Base-by-base conservation (phyloP, 2,888 invertebrate species). In the Melanostoma mellinum region DNA sequence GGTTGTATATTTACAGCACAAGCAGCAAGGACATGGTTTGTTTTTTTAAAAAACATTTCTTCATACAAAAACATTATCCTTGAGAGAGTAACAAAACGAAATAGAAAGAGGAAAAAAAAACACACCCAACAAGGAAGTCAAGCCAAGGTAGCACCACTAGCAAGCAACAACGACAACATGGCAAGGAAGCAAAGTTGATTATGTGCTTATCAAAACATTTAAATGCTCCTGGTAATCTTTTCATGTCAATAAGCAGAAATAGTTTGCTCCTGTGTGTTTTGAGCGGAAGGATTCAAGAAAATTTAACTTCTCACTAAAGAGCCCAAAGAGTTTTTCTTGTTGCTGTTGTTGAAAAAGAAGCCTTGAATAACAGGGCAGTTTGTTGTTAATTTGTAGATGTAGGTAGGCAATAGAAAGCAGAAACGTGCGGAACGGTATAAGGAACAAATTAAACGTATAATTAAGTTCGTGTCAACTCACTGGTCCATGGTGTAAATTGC, bases 161-260 rank as follows among this genome's bases (percentile, higher is more conserved):
- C 40, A 4, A 9, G 9, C 6, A 32, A 38, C 50, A 33, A 20
- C 20, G 20, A 20, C 52, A 63, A 48, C 48, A 38, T 30, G 20
- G 9, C 5, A 53, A 52, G 53, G 52, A 36, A 46, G 50, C 40
- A 75, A 84, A 84, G 78, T 84, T 84, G 84, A 84, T 84, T 84
- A 79, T 78, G 84, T 79, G 74, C 84, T 84, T 84, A 84, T 84
- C 84, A 84, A 84, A 79, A 79, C 79, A 74, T 84, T 84, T 79
- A 84, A 84, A 84, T 84, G 74, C 74, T 84, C 50, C 56, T 74
- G 55, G 69, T 63, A 60, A 68, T 76, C 73, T 76, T 78, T 77
- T 74, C 69, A 74, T 77, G 84, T 69, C 71, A 84, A 84, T 78
- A 71, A 79, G 67, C 67, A 71, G 58, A 79, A 78, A 78, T 84